These are phyloP conservation scores for Cololabis saira DNA, from an alignment of 2,113 vertebrate species.

Conservation along the genomic window DNA sequence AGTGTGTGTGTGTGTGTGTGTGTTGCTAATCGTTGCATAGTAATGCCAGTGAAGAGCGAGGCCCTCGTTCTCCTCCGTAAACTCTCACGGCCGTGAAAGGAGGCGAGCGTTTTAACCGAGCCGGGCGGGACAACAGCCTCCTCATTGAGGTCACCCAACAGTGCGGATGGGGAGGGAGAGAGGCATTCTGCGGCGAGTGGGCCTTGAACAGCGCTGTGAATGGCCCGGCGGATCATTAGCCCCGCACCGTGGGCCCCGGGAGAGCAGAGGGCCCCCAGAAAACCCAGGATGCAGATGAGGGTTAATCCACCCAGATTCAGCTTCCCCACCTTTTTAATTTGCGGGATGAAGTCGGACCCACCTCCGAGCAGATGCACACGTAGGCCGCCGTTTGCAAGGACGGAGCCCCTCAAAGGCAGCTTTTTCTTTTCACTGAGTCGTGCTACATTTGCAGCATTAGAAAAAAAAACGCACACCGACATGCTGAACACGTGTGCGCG, in stretches of 20 bases:
- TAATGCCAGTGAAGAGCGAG: conserved; percentile 57
- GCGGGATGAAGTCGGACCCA: conserved; percentile 52
- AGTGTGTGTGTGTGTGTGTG: conserved; percentile 48
- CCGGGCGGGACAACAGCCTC: conserved; percentile 69
- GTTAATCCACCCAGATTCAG: conserved; percentile 63
- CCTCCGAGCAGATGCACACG: conserved; percentile 17
- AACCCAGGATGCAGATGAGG: conserved; percentile 61
- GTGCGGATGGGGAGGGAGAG: conserved; percentile 66
- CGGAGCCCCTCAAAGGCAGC: background rate
- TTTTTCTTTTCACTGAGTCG: background rate
- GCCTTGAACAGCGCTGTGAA: conserved; percentile 66
- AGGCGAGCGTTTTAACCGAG: conserved; percentile 64
- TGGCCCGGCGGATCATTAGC: conserved; percentile 71
- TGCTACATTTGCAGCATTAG: conserved; percentile 13
- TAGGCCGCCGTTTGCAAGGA: background rate
- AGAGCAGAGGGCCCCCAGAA: conserved; percentile 43
- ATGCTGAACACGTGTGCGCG: conserved; percentile 22
- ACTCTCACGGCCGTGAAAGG: conserved; percentile 76
- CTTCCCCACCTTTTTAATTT: conserved; percentile 65
- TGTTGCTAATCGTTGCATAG: conserved; percentile 65
- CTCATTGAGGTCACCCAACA: conserved; percentile 76
- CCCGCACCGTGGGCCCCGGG: conserved; percentile 56
- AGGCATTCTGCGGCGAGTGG: conserved; percentile 70
- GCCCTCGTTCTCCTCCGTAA: conserved; percentile 48
- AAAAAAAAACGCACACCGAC: conserved; percentile 26